Evolutionary conservation across 1,140 invertebrate genomes (phyloP), one percentile per base, ranked within the genome.

Genomic region (Meloidogyne floridensis): DNA sequence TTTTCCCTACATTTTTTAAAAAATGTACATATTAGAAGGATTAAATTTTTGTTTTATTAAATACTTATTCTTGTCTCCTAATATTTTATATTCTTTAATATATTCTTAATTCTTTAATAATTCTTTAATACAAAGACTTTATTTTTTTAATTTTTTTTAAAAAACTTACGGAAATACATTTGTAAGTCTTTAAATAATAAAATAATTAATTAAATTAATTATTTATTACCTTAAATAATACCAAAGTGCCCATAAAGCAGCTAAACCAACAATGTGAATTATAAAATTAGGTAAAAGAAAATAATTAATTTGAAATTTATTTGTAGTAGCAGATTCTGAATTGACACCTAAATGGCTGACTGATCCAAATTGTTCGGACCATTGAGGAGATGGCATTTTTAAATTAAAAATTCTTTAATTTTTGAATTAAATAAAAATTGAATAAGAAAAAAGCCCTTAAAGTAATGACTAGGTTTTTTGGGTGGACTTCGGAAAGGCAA

Each of bases 231-330:
- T 86, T 76, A 89, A 80, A 82, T 89, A 89, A 77, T 89, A 89
- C 89, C 89, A 89, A 15, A 89, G 80, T 59, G 88, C 88, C 83
- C 87, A 90, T 59, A 89, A 83, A 84, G 86, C 86, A 32, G 89
- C 89, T 32, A 89, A 80, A 53, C 89, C 89, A 72, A 89, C 84
- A 59, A 90, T 80, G 69, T 88, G 83, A 72, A 90, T 80, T 65
- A 90, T 85, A 75, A 90, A 90, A 53, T 86, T 87, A 5, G 89
- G 88, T 54, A 90, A 73, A 42, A 87, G 80, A 78, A 90, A 89
- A 79, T 87, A 89, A 82, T 89, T 89, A 72, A 89, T 88, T 47
- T 79, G 43, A 51, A 65, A 79, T 79, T 79, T 79, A 72, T 20
- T 51, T 20, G 76, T 56, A 69, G 8, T 78, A 53, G 72, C 32